A percentile compares a stretch with the other conserved stretches of the same genome.
phyloP scores from a whole-genome alignment of 1,140 invertebrate genomes.

The Aphelenchoides besseyi region DNA sequence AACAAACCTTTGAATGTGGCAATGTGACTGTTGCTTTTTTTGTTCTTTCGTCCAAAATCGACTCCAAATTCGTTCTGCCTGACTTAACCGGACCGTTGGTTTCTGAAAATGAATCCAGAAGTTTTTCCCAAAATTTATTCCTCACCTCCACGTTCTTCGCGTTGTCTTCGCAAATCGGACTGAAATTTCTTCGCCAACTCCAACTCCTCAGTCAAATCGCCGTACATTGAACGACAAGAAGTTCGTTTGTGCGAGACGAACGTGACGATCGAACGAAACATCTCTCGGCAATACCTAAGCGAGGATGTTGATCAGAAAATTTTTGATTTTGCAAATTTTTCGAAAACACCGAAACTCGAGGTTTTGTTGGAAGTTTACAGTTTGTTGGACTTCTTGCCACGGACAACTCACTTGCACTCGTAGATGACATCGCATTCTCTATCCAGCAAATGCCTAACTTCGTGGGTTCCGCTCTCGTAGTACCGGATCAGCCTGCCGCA shows the following conservation, averaged over 20 bases:
- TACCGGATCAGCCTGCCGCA: not conserved
- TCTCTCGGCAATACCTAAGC: slow-evolving; percentile 29
- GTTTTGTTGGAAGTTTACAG: not conserved
- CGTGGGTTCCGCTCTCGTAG: slow-evolving; percentile 16
- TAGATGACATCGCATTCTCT: slow-evolving; percentile 18
- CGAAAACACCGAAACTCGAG: not conserved
- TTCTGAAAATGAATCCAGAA: not conserved
- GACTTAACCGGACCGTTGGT: not conserved
- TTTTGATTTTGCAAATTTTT: not conserved
- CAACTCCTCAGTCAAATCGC: slow-evolving; percentile 6
- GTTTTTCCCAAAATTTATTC: not conserved
- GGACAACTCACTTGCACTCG: slow-evolving; percentile 26
- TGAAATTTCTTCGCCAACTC: slow-evolving; percentile 19
- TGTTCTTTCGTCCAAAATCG: slow-evolving; percentile 4
- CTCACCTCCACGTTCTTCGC: slow-evolving; percentile 9
- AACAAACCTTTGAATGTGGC: slow-evolving; percentile 2
- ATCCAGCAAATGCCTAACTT: slow-evolving; percentile 22
- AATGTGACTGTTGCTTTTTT: not conserved
- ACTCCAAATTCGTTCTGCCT: not conserved
- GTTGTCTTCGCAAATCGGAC: slow-evolving; percentile 2
- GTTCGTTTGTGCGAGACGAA: slow-evolving; percentile 26
- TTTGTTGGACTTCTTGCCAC: too few relatives aligned
- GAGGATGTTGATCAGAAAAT: too few relatives aligned
- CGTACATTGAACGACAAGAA: slow-evolving; percentile 7
- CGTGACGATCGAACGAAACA: slow-evolving; percentile 17